Evolutionary conservation across 2,113 vertebrate species (phyloP).

Genomic region (Brienomyrus brachyistius): DNA sequence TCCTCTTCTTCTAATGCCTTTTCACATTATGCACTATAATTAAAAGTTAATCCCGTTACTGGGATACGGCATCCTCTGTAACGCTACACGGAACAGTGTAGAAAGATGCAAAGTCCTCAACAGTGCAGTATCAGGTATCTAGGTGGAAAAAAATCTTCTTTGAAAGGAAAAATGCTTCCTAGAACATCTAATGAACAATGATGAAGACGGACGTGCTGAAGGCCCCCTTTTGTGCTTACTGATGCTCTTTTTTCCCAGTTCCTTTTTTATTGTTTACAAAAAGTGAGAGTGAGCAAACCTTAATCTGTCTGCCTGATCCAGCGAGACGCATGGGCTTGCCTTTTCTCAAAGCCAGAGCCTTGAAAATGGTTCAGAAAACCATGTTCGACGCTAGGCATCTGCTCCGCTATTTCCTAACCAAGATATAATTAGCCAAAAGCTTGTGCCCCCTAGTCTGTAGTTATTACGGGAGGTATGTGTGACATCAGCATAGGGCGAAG

Average conservation of each 20-base stretch:
- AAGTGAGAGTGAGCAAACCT: neutral
- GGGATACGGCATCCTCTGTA: slow-evolving; percentile 6
- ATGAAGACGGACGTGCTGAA: neutral
- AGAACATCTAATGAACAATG: neutral
- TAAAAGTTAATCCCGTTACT: slow-evolving; percentile 21
- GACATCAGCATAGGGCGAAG: slow-evolving; percentile 35
- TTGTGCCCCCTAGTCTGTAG: slow-evolving; percentile 36
- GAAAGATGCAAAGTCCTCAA: neutral
- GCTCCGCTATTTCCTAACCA: slow-evolving; percentile 47
- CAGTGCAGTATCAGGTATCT: neutral
- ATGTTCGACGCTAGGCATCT: slow-evolving; percentile 18
- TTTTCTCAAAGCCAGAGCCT: neutral
- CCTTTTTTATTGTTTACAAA: neutral
- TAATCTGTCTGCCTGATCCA: neutral
- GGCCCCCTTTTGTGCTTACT: neutral
- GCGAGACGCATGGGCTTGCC: neutral
- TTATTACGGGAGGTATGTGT: slow-evolving; percentile 47
- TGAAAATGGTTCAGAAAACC: neutral
- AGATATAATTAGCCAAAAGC: slow-evolving; percentile 49
- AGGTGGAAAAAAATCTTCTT: neutral
- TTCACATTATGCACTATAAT: slow-evolving; percentile 6
- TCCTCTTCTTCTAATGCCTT: neutral
- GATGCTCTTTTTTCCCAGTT: neutral
- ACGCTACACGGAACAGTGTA: neutral
- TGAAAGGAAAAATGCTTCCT: neutral